Base-by-base conservation (phyloP, 1,140 invertebrate species). In the Drosophila yakuba region DNA sequence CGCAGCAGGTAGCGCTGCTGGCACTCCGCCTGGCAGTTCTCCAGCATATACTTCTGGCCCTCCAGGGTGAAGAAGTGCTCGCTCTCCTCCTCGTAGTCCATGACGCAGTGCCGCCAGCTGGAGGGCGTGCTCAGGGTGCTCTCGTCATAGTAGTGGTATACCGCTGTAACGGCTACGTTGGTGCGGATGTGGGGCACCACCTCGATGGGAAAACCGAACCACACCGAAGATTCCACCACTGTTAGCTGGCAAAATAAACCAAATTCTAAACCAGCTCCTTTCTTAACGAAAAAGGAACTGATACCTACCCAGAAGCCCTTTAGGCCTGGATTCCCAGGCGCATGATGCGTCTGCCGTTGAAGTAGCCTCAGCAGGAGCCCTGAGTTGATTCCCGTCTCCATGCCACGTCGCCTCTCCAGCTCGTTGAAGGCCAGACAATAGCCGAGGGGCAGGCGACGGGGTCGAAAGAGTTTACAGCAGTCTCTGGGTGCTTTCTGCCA, bases 11-110 rank as follows among this genome's bases (percentile, higher is more conserved):
- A 69, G 2, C 59, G 43, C 36, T 91, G 91, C 39, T 86, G 80
- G 17, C 91, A 92, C 50, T 90, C 78, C 11, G 82, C 71, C 23
- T 59, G 11, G 11, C 91, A 92, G 56, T 92, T 92, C 44, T 91
- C 90, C 45, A 81, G 4, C 90, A 90, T 91, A 41, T 91, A 91
- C 48, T 77, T 78, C 17, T 64, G 47, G 1, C 80, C 80, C 15
- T 54, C 38, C 12, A 91, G 36, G 0, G 89, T 76, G 14, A 58
- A 76, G n/a, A 78, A 86, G 14, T 89, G 66, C 7, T 74, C 45
- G 28, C 62, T 80, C 2, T 83, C 59, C 5, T 54, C 32, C 45
- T 88, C 83, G 20, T 77, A 74, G 39, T 84, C 74, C 48, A 50
- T 69, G 1, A 91, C 74, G 20, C 89, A 91, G 4, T 64, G 62